phyloP scores from a whole-genome alignment of 2,113 vertebrate genomes.

The Callipepla squamata region DNA sequence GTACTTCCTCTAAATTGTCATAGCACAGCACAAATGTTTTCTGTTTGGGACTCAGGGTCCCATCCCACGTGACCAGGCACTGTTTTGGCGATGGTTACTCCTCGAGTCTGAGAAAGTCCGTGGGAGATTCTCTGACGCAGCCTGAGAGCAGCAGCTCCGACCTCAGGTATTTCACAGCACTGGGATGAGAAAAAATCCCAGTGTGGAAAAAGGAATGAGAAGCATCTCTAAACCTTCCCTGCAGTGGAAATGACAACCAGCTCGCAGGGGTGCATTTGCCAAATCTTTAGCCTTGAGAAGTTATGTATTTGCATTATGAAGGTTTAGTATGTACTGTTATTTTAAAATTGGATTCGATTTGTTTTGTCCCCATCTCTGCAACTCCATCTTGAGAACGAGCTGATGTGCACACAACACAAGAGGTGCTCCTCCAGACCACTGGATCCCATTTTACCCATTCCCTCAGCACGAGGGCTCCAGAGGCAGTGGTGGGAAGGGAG shows the following conservation, averaged over 20 bases:
- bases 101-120: not conserved
- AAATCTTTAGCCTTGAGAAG: not conserved
- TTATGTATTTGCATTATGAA: not conserved
- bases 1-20: not conserved
- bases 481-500: not conserved
- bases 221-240: not conserved
- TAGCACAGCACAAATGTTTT: not conserved
- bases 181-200: not conserved
- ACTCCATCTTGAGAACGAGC: not conserved
- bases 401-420: not conserved
- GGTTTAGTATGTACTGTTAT: not conserved
- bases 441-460: not conserved
- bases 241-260: not conserved
- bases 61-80: not conserved
- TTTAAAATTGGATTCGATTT: not conserved
- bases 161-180: conserved; percentile 19
- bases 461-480: not conserved
- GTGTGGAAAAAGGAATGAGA: not conserved
- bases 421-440: not conserved
- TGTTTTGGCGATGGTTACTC: not conserved
- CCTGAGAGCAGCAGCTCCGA: not conserved
- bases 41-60: not conserved
- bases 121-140: not conserved
- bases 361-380: not conserved
- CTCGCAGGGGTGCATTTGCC: not conserved